A percentile compares a stretch with the other conserved stretches of the same genome.
Evolutionary conservation across 1,140 invertebrate species (phyloP).

Genomic region (Papilio helenus): DNA sequence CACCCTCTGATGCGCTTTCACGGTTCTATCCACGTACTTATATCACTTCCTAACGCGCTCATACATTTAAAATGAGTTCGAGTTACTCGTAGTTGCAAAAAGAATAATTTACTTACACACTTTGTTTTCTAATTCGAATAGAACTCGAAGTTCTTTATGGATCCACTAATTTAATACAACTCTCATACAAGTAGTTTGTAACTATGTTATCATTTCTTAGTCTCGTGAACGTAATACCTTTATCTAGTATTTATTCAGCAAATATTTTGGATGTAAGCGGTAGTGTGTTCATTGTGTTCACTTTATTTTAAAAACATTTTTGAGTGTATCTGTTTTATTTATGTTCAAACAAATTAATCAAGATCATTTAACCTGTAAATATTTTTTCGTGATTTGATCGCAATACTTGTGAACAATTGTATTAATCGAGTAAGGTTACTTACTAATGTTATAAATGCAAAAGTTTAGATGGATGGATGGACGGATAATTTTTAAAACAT

Average conservation of each 20-base stretch:
- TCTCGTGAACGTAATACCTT: conserved; percentile 61
- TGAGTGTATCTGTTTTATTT: background rate
- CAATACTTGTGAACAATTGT: no score
- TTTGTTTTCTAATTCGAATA: background rate
- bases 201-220: conserved; percentile 57
- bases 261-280: conserved; percentile 56
- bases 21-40: conserved; percentile 50
- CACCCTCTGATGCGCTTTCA: conserved; percentile 66
- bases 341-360: background rate
- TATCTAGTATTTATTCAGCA: conserved; percentile 57
- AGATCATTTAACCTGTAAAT: background rate
- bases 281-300: conserved; percentile 8
- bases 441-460: no score
- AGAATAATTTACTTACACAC: background rate
- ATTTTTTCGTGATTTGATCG: no score
- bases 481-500: no score
- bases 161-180: background rate
- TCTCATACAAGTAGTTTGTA: background rate
- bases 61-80: conserved; percentile 20
- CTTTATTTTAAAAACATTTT: background rate
- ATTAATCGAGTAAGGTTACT: no score
- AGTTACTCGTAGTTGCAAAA: background rate
- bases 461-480: no score
- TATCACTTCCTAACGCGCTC: conserved; percentile 42
- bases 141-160: background rate